These are phyloP conservation scores for Palythoa heliodiscus DNA, from an alignment of 92 coral and sea anemone species.

Conservation along the genomic window DNA sequence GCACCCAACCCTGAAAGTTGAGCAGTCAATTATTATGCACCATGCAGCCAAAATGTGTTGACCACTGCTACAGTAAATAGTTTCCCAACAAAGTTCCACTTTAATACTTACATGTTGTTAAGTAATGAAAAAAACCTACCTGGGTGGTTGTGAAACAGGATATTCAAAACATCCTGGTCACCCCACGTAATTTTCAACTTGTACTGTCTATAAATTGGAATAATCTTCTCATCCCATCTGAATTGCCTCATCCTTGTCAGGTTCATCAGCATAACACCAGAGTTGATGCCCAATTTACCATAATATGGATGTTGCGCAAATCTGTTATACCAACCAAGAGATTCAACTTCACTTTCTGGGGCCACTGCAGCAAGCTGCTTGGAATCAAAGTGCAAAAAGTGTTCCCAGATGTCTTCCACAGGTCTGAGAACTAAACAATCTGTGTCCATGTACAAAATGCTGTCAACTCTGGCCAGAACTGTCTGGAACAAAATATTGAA, in stretches of 20 bases:
- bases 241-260: slow-evolving; percentile 78
- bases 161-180: slow-evolving; percentile 90
- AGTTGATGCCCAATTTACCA: slow-evolving; percentile 91
- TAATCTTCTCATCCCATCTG: slow-evolving; percentile 67
- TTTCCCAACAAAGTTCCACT: no score
- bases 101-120: no score
- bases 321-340: slow-evolving; percentile 84
- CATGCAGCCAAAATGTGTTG: no score
- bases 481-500: slow-evolving; percentile 48
- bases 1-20: no score
- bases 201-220: slow-evolving; percentile 76
- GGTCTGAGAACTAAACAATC: slow-evolving; percentile 85
- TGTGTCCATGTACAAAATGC: slow-evolving; percentile 89
- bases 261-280: slow-evolving; percentile 98
- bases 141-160: slow-evolving; percentile 86
- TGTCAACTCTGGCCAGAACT: slow-evolving; percentile 64
- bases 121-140: slow-evolving; percentile 49
- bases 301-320: slow-evolving; percentile 93
- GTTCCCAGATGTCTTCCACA: slow-evolving; percentile 84
- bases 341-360: slow-evolving; percentile 80
- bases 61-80: no score
- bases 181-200: slow-evolving; percentile 85
- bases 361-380: slow-evolving; percentile 85
- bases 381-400: slow-evolving; percentile 69
- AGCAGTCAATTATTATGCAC: no score